Conservation (phyloP, 1,140 invertebrate genomes). For the Atta colombica region DNA sequence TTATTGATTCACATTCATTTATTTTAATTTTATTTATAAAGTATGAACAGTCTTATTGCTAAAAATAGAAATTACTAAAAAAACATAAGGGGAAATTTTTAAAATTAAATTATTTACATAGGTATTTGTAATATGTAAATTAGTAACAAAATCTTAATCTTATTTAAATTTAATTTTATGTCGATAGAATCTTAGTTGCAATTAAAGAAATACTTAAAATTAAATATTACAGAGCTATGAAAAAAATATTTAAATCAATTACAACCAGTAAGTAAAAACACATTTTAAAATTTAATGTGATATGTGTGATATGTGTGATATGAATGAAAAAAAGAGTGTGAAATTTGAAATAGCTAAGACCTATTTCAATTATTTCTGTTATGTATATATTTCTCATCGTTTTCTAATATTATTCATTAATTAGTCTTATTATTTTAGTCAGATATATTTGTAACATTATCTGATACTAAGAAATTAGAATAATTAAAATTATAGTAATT, state of each 20-base stretch:
- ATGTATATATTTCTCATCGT: neutral
- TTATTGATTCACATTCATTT: conserved; percentile 1
- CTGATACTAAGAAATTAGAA: no score
- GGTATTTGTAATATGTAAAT: neutral
- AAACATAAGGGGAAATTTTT: neutral
- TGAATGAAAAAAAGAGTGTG: neutral
- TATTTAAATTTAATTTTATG: neutral
- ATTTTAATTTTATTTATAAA: neutral
- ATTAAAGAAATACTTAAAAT: neutral
- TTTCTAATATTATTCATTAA: neutral
- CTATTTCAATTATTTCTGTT: neutral
- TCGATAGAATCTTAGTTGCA: neutral
- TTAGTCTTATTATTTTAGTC: neutral
- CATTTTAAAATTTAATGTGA: neutral
- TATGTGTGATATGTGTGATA: no score
- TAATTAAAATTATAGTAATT: no score
- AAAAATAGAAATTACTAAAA: neutral
- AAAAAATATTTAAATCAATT: neutral
- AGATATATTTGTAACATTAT: neutral
- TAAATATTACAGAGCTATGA: neutral
- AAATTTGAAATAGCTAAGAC: neutral
- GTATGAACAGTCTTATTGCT: no score
- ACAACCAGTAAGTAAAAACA: no score
- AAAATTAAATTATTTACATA: neutral
- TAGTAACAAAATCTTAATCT: neutral